Conservation (phyloP, 2,797 vertebrate species). For the Peromyscus aztecus region DNA sequence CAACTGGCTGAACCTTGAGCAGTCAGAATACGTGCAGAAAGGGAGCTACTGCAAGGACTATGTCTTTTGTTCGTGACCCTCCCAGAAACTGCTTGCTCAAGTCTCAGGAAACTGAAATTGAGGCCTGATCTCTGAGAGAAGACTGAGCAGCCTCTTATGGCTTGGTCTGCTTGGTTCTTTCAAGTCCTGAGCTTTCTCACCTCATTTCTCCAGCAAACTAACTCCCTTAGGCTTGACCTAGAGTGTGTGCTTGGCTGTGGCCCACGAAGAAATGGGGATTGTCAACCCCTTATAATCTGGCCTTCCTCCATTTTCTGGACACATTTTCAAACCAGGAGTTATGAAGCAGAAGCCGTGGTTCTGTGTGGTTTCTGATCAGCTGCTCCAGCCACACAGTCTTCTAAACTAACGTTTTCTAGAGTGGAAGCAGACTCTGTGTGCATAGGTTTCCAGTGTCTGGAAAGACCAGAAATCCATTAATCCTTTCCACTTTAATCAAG, state of each 20-base stretch:
- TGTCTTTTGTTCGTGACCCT: too few relatives aligned
- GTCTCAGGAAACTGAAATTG: too few relatives aligned
- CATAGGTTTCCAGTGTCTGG: background rate
- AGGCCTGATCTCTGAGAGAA: too few relatives aligned
- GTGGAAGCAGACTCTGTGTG: background rate
- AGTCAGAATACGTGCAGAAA: too few relatives aligned
- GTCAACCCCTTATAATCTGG: background rate
- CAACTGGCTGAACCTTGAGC: too few relatives aligned
- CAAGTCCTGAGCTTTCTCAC: accelerated
- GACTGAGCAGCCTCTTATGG: too few relatives aligned
- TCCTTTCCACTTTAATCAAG: constrained; percentile 44
- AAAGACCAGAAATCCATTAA: background rate
- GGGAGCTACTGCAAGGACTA: too few relatives aligned
- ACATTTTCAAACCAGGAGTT: background rate
- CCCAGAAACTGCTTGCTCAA: too few relatives aligned
- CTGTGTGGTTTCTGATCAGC: background rate
- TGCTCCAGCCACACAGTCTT: background rate
- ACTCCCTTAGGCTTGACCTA: background rate
- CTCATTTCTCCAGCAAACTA: background rate
- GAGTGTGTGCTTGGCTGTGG: background rate
- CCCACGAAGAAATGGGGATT: background rate
- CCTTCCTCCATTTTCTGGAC: background rate
- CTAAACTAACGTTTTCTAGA: background rate
- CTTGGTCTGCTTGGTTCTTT: too few relatives aligned
- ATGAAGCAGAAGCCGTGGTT: background rate